phyloP scores from a whole-genome alignment of 2,888 invertebrate genomes.

The Cloeon dipterum region DNA sequence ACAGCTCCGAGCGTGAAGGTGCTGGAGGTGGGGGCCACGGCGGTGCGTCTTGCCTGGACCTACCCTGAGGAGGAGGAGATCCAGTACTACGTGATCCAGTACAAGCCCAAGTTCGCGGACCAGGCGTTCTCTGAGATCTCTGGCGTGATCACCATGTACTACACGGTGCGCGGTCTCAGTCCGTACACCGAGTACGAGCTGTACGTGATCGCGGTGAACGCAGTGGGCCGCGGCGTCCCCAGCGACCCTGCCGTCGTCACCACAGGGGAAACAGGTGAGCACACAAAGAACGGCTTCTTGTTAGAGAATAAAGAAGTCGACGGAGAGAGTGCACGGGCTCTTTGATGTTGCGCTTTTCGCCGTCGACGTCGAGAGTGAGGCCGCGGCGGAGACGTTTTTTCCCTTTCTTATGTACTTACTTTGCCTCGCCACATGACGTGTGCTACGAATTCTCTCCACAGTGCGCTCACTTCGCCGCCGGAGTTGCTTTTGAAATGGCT shows the following conservation, averaged over 20 bases:
- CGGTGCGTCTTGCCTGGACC: slow-evolving; percentile 82
- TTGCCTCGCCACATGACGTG: too few relatives aligned
- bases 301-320: too few relatives aligned
- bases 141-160: slow-evolving; percentile 80
- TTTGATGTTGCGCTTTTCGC: too few relatives aligned
- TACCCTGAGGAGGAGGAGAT: slow-evolving; percentile 58
- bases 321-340: too few relatives aligned
- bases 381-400: too few relatives aligned
- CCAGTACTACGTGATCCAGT: slow-evolving; percentile 91
- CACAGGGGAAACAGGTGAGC: slow-evolving; percentile 89
- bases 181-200: slow-evolving; percentile 94
- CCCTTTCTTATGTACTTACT: too few relatives aligned
- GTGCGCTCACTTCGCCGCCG: too few relatives aligned
- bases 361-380: too few relatives aligned
- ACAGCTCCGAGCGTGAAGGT: slow-evolving; percentile 73
- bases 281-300: too few relatives aligned
- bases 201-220: slow-evolving; percentile 85
- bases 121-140: slow-evolving; percentile 82
- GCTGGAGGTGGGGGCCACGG: slow-evolving; percentile 82
- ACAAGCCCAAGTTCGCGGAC: slow-evolving; percentile 84
- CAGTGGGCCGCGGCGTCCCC: slow-evolving; percentile 76
- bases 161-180: slow-evolving; percentile 69
- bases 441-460: too few relatives aligned
- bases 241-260: slow-evolving; percentile 76
- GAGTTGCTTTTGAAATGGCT: too few relatives aligned